Percentiles rank a stretch among this genome's conserved stretches.
Evolutionary conservation across 2,797 vertebrate genomes (phyloP).

Genomic region (Sebastes nivosus): DNA sequence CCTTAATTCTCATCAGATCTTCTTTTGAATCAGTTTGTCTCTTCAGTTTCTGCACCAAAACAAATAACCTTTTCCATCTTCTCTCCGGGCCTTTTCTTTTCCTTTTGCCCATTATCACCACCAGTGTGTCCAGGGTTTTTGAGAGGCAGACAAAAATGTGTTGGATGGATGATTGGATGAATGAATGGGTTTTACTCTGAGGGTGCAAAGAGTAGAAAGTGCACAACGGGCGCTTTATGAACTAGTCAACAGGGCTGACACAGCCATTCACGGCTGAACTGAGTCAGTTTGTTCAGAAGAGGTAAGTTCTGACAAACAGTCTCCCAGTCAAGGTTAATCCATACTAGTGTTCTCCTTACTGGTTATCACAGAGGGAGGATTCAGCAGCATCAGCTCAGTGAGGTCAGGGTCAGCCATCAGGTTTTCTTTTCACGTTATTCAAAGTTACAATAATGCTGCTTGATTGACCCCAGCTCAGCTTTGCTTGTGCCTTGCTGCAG

Average conservation of each 20-base stretch:
- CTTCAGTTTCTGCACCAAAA: neutral
- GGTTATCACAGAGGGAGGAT: conserved; percentile 65
- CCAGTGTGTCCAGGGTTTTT: neutral
- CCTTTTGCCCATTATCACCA: neutral
- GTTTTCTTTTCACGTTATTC: conserved; percentile 26
- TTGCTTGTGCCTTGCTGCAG: neutral
- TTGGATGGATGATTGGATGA: conserved; percentile 9
- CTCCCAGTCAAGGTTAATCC: conserved; percentile 43
- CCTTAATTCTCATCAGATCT: neutral
- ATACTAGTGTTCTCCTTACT: conserved; percentile 57
- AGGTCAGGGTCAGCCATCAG: conserved; percentile 23
- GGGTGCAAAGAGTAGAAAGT: conserved; percentile 4
- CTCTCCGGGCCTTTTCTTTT: conserved; percentile 7
- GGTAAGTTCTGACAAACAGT: conserved; percentile 38
- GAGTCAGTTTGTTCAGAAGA: conserved; percentile 15
- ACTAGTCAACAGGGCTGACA: conserved; percentile 20
- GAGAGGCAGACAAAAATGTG: conserved; percentile 11
- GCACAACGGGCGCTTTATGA: conserved; percentile 24
- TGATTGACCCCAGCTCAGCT: conserved; percentile 15
- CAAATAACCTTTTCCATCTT: conserved; percentile 11
- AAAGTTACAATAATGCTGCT: conserved; percentile 4
- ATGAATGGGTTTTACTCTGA: conserved; percentile 20
- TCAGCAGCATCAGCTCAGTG: neutral
- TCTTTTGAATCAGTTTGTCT: neutral
- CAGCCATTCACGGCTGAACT: conserved; percentile 29